Evolutionary conservation across 1,140 invertebrate species (phyloP), one percentile per base, ranked within the genome.

Genomic region (Lordiphosa stackelbergi): DNA sequence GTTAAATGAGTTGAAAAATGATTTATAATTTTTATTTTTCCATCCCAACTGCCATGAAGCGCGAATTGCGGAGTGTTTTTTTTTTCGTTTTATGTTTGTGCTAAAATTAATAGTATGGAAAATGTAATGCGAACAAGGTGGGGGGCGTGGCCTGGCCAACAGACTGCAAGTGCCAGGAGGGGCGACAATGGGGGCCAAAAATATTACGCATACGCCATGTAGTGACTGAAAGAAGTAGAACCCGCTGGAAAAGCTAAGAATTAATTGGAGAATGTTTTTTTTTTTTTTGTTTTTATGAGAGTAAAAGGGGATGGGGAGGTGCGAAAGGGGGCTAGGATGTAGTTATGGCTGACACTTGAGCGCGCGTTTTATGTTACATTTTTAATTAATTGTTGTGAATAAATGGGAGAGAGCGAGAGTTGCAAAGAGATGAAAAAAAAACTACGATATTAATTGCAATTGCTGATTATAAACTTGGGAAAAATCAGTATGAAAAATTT

Each of bases 1-100:
- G 73, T 78, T 70, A 71, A 79, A 79, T 79, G 75, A 81, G 62
- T 81, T 79, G 75, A 69, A 81, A 71, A 81, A 72, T 79, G 56
- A 81, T 74, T 71, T 74, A 79, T 61, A 71, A 57, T 70, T 65
- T 54, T 36, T 38, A 24, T 54, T 31, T 31, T 31, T 31, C 28
- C 28, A 31, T 31, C 28, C 28, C 6, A 31, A 31, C 28, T 31
- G 28, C 28, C 28, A 31, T 31, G 28, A 31, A 31, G 28, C 28
- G 28, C 28, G 28, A 31, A 31, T 31, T 31, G 28, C 28, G 28
- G 28, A 31, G 28, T 31, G 19, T 37, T 52, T 66, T 28, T 51
- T 51, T 11, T 9, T 37, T 28, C n/a, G n/a, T 57, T 41, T 65
- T 60, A 36, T 55, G 57, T 45, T 47, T 51, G 41, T 65, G 52